Percentiles rank a stretch among this genome's conserved stretches.
Evolutionary conservation across 1,140 invertebrate species (phyloP).

Genomic region (Heliothis subflexa): DNA sequence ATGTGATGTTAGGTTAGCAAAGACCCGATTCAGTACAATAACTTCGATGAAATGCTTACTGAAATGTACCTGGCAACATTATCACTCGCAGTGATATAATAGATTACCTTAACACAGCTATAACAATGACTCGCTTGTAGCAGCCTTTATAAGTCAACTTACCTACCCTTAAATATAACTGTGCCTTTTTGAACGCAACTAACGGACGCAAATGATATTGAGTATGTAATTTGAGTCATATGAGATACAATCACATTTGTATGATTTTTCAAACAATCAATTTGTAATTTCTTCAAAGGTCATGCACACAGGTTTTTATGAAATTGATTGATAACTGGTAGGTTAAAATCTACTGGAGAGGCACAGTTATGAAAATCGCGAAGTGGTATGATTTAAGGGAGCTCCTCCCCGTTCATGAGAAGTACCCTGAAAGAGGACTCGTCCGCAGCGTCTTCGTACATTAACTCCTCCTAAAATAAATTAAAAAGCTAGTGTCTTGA

Average conservation of each 20-base stretch:
- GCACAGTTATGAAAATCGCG: too few relatives aligned
- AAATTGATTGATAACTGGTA: too few relatives aligned
- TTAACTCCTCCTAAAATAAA: conserved; percentile 74
- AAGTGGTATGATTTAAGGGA: conserved; percentile 52
- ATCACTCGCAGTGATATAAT: conserved; percentile 59
- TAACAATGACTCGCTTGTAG: conserved; percentile 50
- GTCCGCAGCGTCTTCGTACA: conserved; percentile 78
- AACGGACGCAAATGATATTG: too few relatives aligned
- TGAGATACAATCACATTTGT: too few relatives aligned
- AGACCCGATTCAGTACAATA: conserved; percentile 47
- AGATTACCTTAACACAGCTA: conserved; percentile 36
- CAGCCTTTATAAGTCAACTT: conserved; percentile 38
- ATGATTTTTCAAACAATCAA: too few relatives aligned
- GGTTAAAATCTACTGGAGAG: too few relatives aligned
- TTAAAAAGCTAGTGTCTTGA: too few relatives aligned
- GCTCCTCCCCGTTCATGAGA: conserved; percentile 77
- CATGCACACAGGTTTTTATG: too few relatives aligned
- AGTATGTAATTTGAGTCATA: too few relatives aligned
- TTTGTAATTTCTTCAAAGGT: too few relatives aligned
- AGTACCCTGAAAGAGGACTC: conserved; percentile 80
- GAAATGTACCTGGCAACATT: conserved; percentile 50
- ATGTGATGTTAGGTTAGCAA: conserved; percentile 10
- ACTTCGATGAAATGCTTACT: conserved; percentile 51
- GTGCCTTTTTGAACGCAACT: too few relatives aligned
- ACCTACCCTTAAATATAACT: too few relatives aligned